Base-by-base conservation (phyloP, 2,113 vertebrate genomes). In the Poecile atricapillus region DNA sequence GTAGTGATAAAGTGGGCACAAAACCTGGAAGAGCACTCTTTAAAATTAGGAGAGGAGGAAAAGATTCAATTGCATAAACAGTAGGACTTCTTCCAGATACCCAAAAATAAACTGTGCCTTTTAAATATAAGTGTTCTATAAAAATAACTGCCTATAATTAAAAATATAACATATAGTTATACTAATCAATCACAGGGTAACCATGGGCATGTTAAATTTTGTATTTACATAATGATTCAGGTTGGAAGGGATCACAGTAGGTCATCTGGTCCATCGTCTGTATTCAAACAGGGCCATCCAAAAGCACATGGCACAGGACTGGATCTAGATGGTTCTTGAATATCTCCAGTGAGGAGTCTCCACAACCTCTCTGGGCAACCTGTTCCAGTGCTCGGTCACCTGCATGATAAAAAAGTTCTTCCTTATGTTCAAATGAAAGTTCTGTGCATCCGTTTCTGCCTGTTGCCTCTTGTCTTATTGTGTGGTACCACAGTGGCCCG, bases 181-280 rank as follows among this genome's bases (percentile, higher is more conserved):
- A 15, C 39, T 60, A 8, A 53, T 46, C 16, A n/a, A 7, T 37
- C 9, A 1, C 8, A 41, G 44, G 10, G 23, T 41, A 68, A 44
- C 24, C 7, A 6, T 23, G 35, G 11, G 15, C 67, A 19, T 49
- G 30, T 64, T 89, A 75, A 52, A 52, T 74, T 93, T 75, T 91
- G 33, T 44, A 35, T 0, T 55, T 62, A 73, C 52, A 55, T n/a
- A 62, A 27, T 83, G n/a, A 7, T 14, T 76, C 17, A 27, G n/a
- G 30, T 41, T 83, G n/a, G 62, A 60, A 55, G 55, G 24, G 23
- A n/a, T 16, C 13, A 7, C 9, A 21, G 39, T 39, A 8, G 13
- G 5, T 68, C 22, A 23, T 53, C n/a, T 82, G 16, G 14, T 59
- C 53, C 24, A n/a, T 22, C 1, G 4, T 31, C 31, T 2, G 0